Conservation (phyloP, 1,140 invertebrate genomes). For the Tetramorium simillimum region DNA sequence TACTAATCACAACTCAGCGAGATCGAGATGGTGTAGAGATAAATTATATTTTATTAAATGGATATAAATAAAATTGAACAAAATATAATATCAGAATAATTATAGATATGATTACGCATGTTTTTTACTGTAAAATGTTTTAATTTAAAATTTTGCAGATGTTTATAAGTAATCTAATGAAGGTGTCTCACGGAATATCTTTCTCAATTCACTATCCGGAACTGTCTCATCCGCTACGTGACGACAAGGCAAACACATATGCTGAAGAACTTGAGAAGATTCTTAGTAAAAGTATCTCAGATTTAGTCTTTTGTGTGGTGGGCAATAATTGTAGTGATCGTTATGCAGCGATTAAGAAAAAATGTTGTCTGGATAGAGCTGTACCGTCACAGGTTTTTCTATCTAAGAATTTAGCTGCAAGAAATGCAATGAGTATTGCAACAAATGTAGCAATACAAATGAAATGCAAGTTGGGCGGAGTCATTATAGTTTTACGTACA, state of each 20-base stretch:
- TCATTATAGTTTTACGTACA: too few relatives aligned
- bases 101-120: background rate
- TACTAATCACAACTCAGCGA: constrained; percentile 49
- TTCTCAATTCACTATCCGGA: constrained; percentile 54
- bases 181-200: constrained; percentile 83
- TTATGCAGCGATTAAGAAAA: constrained; percentile 94
- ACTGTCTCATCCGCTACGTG: constrained; percentile 2
- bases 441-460: constrained; percentile 96
- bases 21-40: constrained; percentile 28
- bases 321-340: constrained; percentile 90
- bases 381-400: constrained; percentile 92
- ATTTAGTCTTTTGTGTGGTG: constrained; percentile 89
- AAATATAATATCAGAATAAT: background rate
- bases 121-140: background rate
- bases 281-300: constrained; percentile 85
- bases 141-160: constrained; percentile 55
- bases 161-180: constrained; percentile 67
- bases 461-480: constrained; percentile 95
- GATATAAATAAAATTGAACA: background rate
- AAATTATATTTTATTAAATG: background rate
- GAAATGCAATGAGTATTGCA: constrained; percentile 89
- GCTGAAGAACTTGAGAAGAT: constrained; percentile 86
- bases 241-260: constrained; percentile 77
- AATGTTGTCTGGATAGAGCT: constrained; percentile 91
- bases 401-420: constrained; percentile 86